Evolutionary conservation across 2,888 invertebrate species (phyloP).

Genomic region (Campaea margaritaria): DNA sequence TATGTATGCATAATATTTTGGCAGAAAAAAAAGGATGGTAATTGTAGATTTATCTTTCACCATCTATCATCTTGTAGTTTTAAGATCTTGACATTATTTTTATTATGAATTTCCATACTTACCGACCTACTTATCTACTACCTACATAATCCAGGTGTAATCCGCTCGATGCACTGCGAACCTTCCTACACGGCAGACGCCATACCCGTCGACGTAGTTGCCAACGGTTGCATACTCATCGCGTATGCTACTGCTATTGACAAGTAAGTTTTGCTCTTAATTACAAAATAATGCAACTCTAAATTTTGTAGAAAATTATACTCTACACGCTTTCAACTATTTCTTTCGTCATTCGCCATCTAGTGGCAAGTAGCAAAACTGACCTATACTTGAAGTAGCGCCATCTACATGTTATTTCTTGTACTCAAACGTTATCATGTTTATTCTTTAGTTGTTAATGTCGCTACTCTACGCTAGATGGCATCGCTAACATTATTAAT

Average conservation of each 20-base stretch:
- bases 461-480: not conserved
- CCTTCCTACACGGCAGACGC: constrained; percentile 87
- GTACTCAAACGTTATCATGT: not conserved
- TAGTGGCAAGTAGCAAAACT: constrained; percentile 12
- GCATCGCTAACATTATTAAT: no score
- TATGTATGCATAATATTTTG: no score
- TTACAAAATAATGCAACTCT: no score
- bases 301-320: not conserved
- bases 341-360: constrained; percentile 1
- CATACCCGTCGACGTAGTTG: constrained; percentile 91
- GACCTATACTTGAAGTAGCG: not conserved
- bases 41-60: no score
- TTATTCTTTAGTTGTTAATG: not conserved
- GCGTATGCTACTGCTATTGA: constrained; percentile 87
- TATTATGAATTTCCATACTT: no score
- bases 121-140: no score
- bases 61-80: no score
- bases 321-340: no score
- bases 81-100: no score
- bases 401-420: not conserved
- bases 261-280: constrained; percentile 65
- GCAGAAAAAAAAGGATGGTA: no score
- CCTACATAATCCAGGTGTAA: no score
- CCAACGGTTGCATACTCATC: constrained; percentile 91
- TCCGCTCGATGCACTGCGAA: constrained; percentile 93